phyloP scores from a whole-genome alignment of 2,113 vertebrate species.

The Balaeniceps rex region DNA sequence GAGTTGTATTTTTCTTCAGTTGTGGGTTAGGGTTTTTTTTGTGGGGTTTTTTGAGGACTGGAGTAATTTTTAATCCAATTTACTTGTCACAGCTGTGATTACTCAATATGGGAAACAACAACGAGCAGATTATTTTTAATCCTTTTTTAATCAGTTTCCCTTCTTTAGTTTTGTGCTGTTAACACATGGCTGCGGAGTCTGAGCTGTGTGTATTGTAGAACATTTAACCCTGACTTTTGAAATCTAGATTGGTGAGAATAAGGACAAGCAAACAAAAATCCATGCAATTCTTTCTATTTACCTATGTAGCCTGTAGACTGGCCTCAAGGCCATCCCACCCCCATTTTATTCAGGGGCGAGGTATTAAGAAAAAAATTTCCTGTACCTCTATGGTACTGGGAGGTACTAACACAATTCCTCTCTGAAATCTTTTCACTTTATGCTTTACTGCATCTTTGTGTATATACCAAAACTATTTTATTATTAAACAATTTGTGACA shows the following conservation, averaged over 20 bases:
- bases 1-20: background rate
- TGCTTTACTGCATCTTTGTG: background rate
- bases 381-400: background rate
- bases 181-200: background rate
- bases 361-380: background rate
- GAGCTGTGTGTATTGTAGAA: background rate
- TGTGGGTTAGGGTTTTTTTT: background rate
- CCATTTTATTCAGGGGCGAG: background rate
- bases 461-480: background rate
- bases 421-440: background rate
- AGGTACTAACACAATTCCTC: background rate
- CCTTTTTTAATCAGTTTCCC: background rate
- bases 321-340: background rate
- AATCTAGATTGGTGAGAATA: background rate
- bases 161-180: background rate
- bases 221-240: background rate
- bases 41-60: background rate
- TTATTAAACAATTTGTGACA: background rate
- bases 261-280: background rate
- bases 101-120: background rate
- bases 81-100: conserved; percentile 26
- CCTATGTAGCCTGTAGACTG: background rate
- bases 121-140: background rate
- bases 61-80: conserved; percentile 12
- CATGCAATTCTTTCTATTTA: background rate